Conservation (phyloP, 2,888 invertebrate genomes). For the Ditula angustiorana region DNA sequence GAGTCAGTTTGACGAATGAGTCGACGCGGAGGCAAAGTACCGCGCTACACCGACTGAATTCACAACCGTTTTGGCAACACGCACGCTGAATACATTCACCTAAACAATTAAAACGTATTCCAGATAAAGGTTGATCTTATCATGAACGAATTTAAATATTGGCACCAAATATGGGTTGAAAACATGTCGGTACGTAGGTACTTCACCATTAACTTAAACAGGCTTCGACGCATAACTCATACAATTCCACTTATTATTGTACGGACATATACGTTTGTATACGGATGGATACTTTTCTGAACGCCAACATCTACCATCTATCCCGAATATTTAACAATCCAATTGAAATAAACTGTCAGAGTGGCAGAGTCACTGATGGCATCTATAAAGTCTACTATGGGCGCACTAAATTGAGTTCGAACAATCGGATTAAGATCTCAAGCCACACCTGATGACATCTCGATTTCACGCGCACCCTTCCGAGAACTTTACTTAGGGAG, state of each 20-base stretch:
- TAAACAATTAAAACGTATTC: constrained; percentile 36
- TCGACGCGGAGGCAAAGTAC: constrained; percentile 49
- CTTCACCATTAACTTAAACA: background rate
- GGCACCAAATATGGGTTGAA: background rate
- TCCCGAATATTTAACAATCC: background rate
- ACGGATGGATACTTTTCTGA: background rate
- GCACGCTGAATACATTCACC: constrained; percentile 51
- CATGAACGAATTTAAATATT: constrained; percentile 38
- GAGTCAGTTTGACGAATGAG: constrained; percentile 58
- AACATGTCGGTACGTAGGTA: background rate
- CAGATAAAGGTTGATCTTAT: constrained; percentile 44
- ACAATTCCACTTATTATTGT: no score
- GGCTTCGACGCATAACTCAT: background rate
- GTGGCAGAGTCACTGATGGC: constrained; percentile 23
- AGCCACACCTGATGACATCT: constrained; percentile 71
- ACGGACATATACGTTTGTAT: no score
- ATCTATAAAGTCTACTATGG: constrained; percentile 43
- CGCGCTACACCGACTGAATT: constrained; percentile 54
- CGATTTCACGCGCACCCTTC: constrained; percentile 70
- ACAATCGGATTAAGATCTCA: constrained; percentile 67
- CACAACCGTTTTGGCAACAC: constrained; percentile 53
- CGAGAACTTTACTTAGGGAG: constrained; percentile 59
- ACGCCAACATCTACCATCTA: background rate
- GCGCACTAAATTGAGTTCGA: constrained; percentile 52
- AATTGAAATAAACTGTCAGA: constrained; percentile 19